Evolutionary conservation across 2,888 invertebrate species (phyloP), one percentile per base, ranked within the genome.

Genomic region (Callinectes sapidus): DNA sequence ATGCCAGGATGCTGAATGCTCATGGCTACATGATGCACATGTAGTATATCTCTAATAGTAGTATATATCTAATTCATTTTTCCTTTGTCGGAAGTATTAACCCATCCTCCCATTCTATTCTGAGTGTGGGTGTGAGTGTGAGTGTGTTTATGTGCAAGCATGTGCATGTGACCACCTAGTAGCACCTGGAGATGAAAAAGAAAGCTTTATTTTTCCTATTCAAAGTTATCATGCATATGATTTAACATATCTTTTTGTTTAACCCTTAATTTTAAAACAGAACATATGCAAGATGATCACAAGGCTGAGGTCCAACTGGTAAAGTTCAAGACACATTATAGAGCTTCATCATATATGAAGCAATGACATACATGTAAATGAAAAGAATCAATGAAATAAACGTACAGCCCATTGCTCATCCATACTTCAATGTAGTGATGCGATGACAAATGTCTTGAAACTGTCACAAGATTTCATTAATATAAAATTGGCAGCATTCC

Each of bases 211-310:
- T 39, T 28, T 77, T n/a, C 35, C 89, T 89, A 89, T 13, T 66
- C 66, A 89, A 61, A 48, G 39, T 71, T 71, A n/a, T 42, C 89
- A 89, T 89, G 89, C 89, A 89, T 71, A 77, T 28, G 42, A 42
- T 48, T 77, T 71, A 42, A 81, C 39, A 42, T 77, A 42, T 66
- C 28, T 71, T 66, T 18, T 39, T 23, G 39, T 23, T 32, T 66
- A n/a, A 61, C 42, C n/a, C n/a, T 66, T 35, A 71, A 77, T 28
- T 42, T 16, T 18, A 89, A 77, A 66, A 66, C 89, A 66, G 23
- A 42, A 14, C 32, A 3, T 89, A 71, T 35, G 35, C 28, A 61
- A 77, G 89, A 89, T 71, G 89, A 89, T 39, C 39, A 77, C 16
- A 28, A 42, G 42, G 77, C n/a, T 39, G 61, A 14, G 87, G 14